Conservation (phyloP, 2,797 vertebrate species). For the Acomys russatus region DNA sequence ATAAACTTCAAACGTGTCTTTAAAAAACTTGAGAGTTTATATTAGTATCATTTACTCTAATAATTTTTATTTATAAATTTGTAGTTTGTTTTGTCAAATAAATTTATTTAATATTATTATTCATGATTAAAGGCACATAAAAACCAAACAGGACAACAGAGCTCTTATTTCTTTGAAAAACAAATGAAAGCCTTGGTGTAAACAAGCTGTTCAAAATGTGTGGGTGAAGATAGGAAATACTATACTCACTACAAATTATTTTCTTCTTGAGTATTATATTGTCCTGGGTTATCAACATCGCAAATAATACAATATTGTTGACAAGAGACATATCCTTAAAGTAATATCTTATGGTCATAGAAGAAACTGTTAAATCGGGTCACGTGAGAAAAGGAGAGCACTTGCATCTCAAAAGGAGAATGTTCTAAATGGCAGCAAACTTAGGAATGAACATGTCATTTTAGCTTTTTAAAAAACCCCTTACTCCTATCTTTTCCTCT, state of each 20-base stretch:
- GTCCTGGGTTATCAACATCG: neutral
- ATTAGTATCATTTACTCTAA: neutral
- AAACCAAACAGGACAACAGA: neutral
- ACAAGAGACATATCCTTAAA: neutral
- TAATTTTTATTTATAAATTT: neutral
- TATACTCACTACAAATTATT: neutral
- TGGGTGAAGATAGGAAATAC: slow-evolving; percentile 27
- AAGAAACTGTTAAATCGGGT: neutral
- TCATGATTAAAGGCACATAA: neutral
- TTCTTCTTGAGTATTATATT: slow-evolving; percentile 31
- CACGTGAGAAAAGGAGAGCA: neutral
- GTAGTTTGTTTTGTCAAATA: neutral
- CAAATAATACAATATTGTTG: neutral
- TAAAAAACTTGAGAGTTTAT: neutral
- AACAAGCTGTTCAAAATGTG: slow-evolving; percentile 40
- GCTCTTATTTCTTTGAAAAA: slow-evolving; percentile 6
- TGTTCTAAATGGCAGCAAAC: neutral
- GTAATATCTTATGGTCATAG: neutral
- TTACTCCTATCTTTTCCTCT: neutral
- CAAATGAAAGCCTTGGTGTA: neutral
- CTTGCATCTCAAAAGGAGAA: neutral
- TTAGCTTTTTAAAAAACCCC: neutral
- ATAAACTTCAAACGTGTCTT: neutral
- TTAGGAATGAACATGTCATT: neutral
- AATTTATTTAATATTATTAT: neutral